Percentiles rank a stretch among this genome's conserved stretches.
Conservation (phyloP, 2,797 vertebrate genomes). For the Apogon hyalosoma region DNA sequence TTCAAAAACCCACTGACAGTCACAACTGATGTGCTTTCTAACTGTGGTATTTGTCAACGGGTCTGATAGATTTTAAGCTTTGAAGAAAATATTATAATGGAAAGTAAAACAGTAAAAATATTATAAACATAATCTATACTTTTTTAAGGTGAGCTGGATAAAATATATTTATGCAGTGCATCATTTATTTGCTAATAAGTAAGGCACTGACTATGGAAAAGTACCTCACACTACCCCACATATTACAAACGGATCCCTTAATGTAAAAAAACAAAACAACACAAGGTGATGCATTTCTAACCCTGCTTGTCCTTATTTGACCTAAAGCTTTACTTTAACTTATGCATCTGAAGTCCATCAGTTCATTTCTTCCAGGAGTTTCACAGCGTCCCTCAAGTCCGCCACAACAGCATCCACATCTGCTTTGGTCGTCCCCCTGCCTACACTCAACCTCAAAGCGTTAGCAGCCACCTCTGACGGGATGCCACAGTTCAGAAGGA, state of each 20-base stretch:
- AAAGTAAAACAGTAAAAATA: too few species aligned
- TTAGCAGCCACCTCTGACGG: constrained; percentile 86
- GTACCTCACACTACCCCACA: too few species aligned
- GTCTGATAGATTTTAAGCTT: too few species aligned
- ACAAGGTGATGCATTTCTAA: constrained; percentile 4
- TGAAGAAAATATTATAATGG: too few species aligned
- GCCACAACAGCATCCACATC: constrained; percentile 90
- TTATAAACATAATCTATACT: too few species aligned
- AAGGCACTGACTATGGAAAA: too few species aligned
- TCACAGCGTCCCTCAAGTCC: constrained; percentile 88
- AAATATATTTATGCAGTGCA: too few species aligned
- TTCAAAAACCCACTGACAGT: too few species aligned
- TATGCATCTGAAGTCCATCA: constrained; percentile 37
- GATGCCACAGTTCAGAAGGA: constrained; percentile 92
- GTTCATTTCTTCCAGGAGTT: constrained; percentile 79
- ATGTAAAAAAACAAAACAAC: constrained; percentile 2
- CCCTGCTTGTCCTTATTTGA: constrained; percentile 25
- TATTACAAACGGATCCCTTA: neutral
- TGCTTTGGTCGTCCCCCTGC: constrained; percentile 84
- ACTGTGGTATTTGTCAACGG: too few species aligned
- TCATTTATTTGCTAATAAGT: too few species aligned
- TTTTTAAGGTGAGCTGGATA: too few species aligned
- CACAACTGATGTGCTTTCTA: too few species aligned
- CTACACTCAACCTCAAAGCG: constrained; percentile 92
- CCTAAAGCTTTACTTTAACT: constrained; percentile 1